Percentiles rank a stretch among this genome's conserved stretches.
Conservation (phyloP, 2,888 invertebrate species). For the Exephanes ischioxanthus region DNA sequence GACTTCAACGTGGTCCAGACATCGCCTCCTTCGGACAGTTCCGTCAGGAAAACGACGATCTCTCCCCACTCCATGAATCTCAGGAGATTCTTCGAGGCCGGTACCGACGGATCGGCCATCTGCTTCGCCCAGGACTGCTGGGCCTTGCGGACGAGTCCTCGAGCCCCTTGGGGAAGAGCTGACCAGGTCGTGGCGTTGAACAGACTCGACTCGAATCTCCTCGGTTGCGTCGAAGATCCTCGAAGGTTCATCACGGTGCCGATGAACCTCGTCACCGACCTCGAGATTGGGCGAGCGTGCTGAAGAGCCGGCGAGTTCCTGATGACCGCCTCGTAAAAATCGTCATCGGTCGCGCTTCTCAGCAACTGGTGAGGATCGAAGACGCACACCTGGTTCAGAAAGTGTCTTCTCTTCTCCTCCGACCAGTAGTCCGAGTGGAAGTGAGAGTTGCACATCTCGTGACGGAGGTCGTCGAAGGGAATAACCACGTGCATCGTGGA, state of each 20-base stretch:
- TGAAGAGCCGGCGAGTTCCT: conserved; percentile 51
- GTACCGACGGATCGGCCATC: conserved; percentile 16
- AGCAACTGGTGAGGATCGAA: conserved; percentile 79
- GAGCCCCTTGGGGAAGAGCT: conserved; percentile 75
- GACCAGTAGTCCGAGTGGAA: conserved; percentile 76
- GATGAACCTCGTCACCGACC: conserved; percentile 72
- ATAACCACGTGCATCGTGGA: conserved; percentile 45
- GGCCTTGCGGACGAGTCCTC: conserved; percentile 67
- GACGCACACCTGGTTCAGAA: conserved; percentile 77
- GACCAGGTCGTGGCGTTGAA: conserved; percentile 77
- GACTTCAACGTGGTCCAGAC: conserved; percentile 78
- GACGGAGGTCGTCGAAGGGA: conserved; percentile 70
- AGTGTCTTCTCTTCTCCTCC: conserved; percentile 69
- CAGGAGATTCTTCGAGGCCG: conserved; percentile 30
- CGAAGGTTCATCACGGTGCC: conserved; percentile 69
- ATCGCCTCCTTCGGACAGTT: conserved; percentile 78
- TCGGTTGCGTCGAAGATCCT: not conserved
- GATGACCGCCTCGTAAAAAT: conserved; percentile 72
- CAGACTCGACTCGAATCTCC: conserved; percentile 73
- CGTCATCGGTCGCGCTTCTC: conserved; percentile 76
- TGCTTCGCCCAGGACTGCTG: conserved; percentile 75
- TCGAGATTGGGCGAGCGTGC: conserved; percentile 69
- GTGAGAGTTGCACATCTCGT: conserved; percentile 72
- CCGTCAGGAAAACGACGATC: conserved; percentile 60
- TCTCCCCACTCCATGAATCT: conserved; percentile 53